Conservation (phyloP, 2,113 vertebrate species). For the Chaetops frenatus region DNA sequence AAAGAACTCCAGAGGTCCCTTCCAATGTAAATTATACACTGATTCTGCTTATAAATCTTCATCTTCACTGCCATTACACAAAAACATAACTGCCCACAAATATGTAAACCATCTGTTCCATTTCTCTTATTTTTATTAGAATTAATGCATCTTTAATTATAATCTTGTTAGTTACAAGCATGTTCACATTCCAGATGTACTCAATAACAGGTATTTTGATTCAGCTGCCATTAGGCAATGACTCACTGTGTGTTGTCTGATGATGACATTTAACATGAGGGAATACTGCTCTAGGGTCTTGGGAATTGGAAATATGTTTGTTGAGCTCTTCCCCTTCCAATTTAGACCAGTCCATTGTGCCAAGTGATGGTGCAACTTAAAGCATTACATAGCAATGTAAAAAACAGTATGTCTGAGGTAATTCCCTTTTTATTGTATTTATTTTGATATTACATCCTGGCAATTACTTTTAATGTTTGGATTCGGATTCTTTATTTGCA, state of each 20-base stretch:
- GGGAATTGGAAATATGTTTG: slow-evolving; percentile 31
- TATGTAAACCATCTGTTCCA: not conserved
- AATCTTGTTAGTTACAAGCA: slow-evolving; percentile 1
- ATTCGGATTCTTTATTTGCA: not conserved
- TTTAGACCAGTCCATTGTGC: not conserved
- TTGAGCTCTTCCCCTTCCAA: not conserved
- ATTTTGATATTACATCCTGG: not conserved
- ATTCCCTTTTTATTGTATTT: not conserved
- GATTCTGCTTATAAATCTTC: not conserved
- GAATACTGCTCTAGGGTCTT: not conserved
- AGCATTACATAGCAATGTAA: not conserved
- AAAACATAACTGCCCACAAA: not conserved
- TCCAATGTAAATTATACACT: not conserved
- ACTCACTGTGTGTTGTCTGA: not conserved
- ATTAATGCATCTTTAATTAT: slow-evolving; percentile 28
- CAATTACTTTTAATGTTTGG: not conserved
- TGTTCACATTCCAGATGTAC: not conserved
- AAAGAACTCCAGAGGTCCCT: not conserved
- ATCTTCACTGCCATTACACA: not conserved
- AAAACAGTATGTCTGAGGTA: not conserved
- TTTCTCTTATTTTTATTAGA: slow-evolving; percentile 42
- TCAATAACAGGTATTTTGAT: not conserved
- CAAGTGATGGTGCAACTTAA: not conserved
- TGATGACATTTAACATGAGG: not conserved
- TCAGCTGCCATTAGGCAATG: not conserved